Percentiles rank a stretch among this genome's conserved stretches.
Conservation (phyloP, 2,113 vertebrate genomes). For the Oxyura jamaicensis region DNA sequence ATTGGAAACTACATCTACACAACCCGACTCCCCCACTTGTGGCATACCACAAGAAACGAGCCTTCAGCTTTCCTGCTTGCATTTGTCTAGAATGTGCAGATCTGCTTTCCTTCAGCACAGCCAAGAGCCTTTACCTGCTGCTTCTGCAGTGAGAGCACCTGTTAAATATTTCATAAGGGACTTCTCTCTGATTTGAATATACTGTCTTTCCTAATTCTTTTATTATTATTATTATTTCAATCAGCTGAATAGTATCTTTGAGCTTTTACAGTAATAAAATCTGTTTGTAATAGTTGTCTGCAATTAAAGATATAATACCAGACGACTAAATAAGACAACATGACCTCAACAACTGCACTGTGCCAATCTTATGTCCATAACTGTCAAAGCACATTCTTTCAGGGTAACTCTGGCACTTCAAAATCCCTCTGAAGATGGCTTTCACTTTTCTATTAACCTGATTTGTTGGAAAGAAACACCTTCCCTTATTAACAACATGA, state of each 20-base stretch:
- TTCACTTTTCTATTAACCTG: not conserved
- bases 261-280: not conserved
- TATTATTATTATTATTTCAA: not conserved
- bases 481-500: not conserved
- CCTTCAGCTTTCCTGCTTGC: not conserved
- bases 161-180: not conserved
- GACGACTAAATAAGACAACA: not conserved
- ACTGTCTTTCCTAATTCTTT: not conserved
- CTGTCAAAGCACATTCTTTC: not conserved
- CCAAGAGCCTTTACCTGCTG: not conserved
- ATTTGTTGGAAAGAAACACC: not conserved
- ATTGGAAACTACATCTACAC: not conserved
- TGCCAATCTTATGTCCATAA: not conserved
- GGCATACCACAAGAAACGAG: not conserved
- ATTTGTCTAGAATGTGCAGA: fast-evolving
- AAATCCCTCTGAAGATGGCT: not conserved
- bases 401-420: not conserved
- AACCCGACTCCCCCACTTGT: not conserved
- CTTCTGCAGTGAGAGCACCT: not conserved
- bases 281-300: not conserved
- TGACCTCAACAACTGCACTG: not conserved
- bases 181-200: not conserved
- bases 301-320: not conserved
- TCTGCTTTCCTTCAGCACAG: not conserved
- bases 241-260: not conserved